Base-by-base conservation (phyloP, 1,140 invertebrate genomes). In the Drosophila pallidifrons region DNA sequence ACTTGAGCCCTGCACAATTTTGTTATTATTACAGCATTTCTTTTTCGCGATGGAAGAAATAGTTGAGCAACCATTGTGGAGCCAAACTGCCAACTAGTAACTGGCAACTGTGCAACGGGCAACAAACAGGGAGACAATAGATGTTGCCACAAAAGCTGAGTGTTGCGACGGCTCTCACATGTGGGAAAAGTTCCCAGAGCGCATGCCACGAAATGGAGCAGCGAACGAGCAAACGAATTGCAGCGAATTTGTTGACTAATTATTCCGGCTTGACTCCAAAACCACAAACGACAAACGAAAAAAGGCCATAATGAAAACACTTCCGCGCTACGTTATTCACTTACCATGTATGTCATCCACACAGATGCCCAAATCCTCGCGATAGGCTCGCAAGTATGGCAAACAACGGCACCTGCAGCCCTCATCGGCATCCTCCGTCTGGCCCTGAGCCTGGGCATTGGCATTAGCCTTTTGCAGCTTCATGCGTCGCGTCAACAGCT, bases 341-440 rank as follows among this genome's bases (percentile, higher is more conserved):
- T 94, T 88, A 96, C 95, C 95, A 77, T 95, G 94, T 68, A 96
- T 94, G 79, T 96, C 95, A 85, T 95, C 94, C 66, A 96, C 95
- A 91, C 96, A 96, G 78, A 95, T 94, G 54, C 94, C 93, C 54
- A 95, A 89, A 90, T 96, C 96, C 88, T 96, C 95, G 43, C 95
- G 93, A 93, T 95, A 96, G 45, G 95, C 94, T 3, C 94, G 94
- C 7, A 94, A 80, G 58, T 94, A 94, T 3, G 92, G 85, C 75
- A 95, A 94, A 80, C 95, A 96, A 69, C 95, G 95, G 85, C 95
- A 96, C 16, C 93, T 93, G 86, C 95, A 96, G 38, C 93, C 92
- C 43, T 73, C 76, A 5, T 73, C 76, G 20, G 2, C 68, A 10
- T 75, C 74, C n/a, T 38, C 28, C 3, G 5, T n/a, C 15, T 30